These are phyloP conservation scores for Oscheius myriophilus DNA, from an alignment of 2,888 invertebrate species.

Conservation along the genomic window DNA sequence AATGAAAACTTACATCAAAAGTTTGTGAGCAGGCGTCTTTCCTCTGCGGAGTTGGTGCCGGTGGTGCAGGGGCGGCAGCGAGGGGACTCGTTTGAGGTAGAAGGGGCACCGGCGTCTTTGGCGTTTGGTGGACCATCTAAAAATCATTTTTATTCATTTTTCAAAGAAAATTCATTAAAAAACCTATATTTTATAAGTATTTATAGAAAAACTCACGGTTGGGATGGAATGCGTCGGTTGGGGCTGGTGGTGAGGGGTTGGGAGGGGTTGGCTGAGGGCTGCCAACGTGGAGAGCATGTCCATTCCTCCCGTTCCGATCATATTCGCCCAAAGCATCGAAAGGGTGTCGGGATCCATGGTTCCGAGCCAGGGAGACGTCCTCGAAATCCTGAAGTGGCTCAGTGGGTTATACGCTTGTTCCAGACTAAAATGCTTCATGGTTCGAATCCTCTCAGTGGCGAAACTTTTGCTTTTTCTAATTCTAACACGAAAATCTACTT, in stretches of 20 bases:
- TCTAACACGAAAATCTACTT: too few relatives aligned
- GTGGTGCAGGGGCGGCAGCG: constrained; percentile 12
- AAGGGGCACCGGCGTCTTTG: constrained; percentile 1
- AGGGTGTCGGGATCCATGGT: constrained; percentile 44
- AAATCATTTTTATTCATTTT: not conserved
- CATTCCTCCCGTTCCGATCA: constrained; percentile 41
- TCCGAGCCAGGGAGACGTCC: constrained; percentile 28
- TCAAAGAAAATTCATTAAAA: too few relatives aligned
- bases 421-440: not conserved
- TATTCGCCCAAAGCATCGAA: constrained; percentile 50
- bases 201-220: too few relatives aligned
- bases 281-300: constrained; percentile 49
- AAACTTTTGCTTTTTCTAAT: too few relatives aligned
- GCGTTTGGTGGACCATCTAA: constrained; percentile 1
- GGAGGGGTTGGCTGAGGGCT: constrained; percentile 34
- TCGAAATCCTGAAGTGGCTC: constrained; percentile 7
- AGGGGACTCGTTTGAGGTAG: constrained; percentile 20
- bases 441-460: not conserved
- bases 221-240: too few relatives aligned
- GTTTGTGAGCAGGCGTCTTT: constrained; percentile 31
- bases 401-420: not conserved
- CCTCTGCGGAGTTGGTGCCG: constrained; percentile 6
- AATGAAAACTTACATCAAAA: constrained; percentile 20
- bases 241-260: not conserved
- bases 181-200: too few relatives aligned